These are phyloP conservation scores for Oscheius sp. DNA, from an alignment of 2,888 invertebrate species.

Conservation along the genomic window DNA sequence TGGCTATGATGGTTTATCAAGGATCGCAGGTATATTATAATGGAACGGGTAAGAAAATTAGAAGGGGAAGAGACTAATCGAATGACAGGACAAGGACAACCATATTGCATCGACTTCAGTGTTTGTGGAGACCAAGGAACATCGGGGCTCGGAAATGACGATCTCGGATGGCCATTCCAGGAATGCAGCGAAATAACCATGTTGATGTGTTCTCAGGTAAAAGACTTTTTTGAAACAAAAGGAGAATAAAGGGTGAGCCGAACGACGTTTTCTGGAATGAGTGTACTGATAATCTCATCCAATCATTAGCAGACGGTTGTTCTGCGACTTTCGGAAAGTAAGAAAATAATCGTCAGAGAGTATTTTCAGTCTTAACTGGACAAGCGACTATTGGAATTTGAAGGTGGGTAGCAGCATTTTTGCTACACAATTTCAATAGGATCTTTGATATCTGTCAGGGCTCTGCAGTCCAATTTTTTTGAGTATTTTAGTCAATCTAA, in stretches of 20 bases:
- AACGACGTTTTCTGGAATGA: slow-evolving; percentile 83
- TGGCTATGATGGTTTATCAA: slow-evolving; percentile 37
- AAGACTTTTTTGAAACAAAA: slow-evolving; percentile 80
- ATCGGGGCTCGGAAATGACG: slow-evolving; percentile 43
- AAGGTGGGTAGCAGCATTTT: too few relatives aligned
- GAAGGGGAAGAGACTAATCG: background rate
- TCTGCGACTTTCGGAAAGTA: slow-evolving; percentile 2
- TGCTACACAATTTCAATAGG: too few relatives aligned
- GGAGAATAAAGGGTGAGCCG: slow-evolving; percentile 80
- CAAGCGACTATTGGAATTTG: slow-evolving; percentile 38
- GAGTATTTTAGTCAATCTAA: too few relatives aligned
- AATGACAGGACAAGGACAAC: slow-evolving; percentile 1
- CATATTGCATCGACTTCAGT: slow-evolving; percentile 43
- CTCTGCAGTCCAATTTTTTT: too few relatives aligned
- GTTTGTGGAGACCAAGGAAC: slow-evolving; percentile 52
- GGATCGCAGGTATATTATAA: slow-evolving; percentile 53
- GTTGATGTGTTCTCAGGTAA: too few relatives aligned
- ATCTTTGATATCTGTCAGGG: too few relatives aligned
- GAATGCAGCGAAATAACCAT: too few relatives aligned
- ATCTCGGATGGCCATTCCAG: slow-evolving; percentile 58
- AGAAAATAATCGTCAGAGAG: background rate
- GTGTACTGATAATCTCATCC: slow-evolving; percentile 23
- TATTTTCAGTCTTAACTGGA: slow-evolving; percentile 43
- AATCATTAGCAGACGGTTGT: slow-evolving; percentile 7
- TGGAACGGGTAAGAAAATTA: slow-evolving; percentile 1